Conservation (phyloP, 1,140 invertebrate genomes). For the Globodera rostochiensis region DNA sequence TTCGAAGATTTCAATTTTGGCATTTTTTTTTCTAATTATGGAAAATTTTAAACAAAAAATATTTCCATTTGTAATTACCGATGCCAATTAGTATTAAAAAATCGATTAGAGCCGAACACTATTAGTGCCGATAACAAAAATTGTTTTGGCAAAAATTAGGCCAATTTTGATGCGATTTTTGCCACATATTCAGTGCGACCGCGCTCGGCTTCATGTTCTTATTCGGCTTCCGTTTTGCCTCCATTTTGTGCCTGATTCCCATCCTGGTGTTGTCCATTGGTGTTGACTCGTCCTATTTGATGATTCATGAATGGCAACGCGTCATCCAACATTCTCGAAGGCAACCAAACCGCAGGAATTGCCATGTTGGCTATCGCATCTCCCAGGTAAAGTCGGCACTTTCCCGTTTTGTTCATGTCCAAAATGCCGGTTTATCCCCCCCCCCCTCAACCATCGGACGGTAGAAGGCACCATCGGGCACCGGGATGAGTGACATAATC, state of each 20-base stretch:
- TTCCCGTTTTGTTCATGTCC: neutral
- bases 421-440: neutral
- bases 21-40: too few species aligned
- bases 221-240: slow-evolving; percentile 60
- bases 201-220: slow-evolving; percentile 62
- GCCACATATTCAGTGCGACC: slow-evolving; percentile 41
- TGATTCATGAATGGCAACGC: slow-evolving; percentile 66
- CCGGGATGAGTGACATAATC: too few species aligned
- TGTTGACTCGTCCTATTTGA: slow-evolving; percentile 62
- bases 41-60: too few species aligned
- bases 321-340: slow-evolving; percentile 63
- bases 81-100: too few species aligned
- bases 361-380: slow-evolving; percentile 56
- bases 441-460: too few species aligned
- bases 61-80: too few species aligned
- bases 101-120: too few species aligned
- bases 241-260: slow-evolving; percentile 63
- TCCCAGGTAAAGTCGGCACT: slow-evolving; percentile 38
- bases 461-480: neutral
- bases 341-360: slow-evolving; percentile 54
- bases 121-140: too few species aligned
- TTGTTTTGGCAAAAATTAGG: too few species aligned
- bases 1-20: too few species aligned
- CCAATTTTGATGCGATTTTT: neutral
- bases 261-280: slow-evolving; percentile 63